A percentile compares a stretch with the other conserved stretches of the same genome.
Conservation (phyloP, 2,797 vertebrate species). For the Myotis planiceps region DNA sequence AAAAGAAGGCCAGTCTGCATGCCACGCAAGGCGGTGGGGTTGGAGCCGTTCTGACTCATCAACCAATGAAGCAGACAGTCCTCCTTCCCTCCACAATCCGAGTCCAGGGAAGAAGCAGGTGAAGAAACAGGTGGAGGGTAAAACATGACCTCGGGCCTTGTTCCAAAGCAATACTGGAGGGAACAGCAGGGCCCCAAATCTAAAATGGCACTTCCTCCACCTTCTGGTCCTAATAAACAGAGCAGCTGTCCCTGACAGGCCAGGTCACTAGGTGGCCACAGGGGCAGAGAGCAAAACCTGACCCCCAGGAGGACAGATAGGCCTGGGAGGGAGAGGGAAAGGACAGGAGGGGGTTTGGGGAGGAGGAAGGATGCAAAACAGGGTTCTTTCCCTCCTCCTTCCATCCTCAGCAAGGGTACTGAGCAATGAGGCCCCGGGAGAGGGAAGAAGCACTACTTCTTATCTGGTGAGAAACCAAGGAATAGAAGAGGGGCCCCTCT, state of each 20-base stretch:
- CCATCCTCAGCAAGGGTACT: accelerated
- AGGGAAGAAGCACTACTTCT: not conserved
- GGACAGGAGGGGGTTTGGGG: accelerated
- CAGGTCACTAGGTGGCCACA: not conserved
- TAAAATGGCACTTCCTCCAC: not conserved
- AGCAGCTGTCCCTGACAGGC: not conserved
- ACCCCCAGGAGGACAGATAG: too few species aligned
- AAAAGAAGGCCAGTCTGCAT: not conserved
- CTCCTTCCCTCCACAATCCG: not conserved
- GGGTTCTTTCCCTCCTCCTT: not conserved
- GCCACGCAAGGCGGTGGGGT: not conserved
- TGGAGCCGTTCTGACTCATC: too few species aligned
- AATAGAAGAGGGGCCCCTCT: not conserved
- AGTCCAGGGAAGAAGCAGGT: not conserved
- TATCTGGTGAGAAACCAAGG: not conserved
- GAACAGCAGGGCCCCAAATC: not conserved
- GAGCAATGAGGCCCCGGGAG: not conserved
- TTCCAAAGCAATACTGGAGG: not conserved
- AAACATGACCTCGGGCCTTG: accelerated
- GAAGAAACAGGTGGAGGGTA: too few species aligned
- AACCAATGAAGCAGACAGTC: not conserved
- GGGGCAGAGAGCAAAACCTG: not conserved
- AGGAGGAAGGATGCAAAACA: not conserved
- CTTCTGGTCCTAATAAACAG: not conserved
- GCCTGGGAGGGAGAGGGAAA: not conserved